phyloP scores from a whole-genome alignment of 2,113 vertebrate genomes.

The Puffinus mauretanicus region DNA sequence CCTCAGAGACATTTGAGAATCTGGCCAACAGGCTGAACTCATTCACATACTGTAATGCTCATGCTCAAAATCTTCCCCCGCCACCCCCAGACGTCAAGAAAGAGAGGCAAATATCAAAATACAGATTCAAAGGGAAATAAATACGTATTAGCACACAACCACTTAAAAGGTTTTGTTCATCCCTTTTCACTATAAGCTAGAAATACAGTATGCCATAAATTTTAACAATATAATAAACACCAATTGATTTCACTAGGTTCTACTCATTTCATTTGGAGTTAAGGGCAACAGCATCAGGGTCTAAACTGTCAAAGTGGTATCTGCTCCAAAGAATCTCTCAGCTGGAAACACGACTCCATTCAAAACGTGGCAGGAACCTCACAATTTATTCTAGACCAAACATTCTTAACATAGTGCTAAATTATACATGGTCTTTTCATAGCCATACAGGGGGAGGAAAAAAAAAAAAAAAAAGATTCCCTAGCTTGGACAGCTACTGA shows the following conservation, averaged over 20 bases:
- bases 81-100: neutral
- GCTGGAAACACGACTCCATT: neutral
- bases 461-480: neutral
- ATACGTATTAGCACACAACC: fast-evolving
- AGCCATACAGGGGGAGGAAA: fast-evolving
- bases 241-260: neutral
- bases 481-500: neutral
- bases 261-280: neutral
- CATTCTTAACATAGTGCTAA: neutral
- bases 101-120: neutral
- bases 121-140: neutral
- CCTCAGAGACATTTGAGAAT: neutral
- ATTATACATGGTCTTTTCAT: neutral
- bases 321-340: neutral
- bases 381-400: neutral
- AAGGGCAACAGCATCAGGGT: neutral
- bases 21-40: neutral
- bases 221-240: neutral
- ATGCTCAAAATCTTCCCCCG: neutral
- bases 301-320: neutral
- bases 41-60: neutral
- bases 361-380: neutral
- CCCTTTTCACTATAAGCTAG: neutral
- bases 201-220: neutral
- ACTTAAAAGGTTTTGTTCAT: neutral